Percentiles rank a stretch among this genome's conserved stretches.
Evolutionary conservation across 2,113 vertebrate species (phyloP).

Genomic region (Crotalus helleri): DNA sequence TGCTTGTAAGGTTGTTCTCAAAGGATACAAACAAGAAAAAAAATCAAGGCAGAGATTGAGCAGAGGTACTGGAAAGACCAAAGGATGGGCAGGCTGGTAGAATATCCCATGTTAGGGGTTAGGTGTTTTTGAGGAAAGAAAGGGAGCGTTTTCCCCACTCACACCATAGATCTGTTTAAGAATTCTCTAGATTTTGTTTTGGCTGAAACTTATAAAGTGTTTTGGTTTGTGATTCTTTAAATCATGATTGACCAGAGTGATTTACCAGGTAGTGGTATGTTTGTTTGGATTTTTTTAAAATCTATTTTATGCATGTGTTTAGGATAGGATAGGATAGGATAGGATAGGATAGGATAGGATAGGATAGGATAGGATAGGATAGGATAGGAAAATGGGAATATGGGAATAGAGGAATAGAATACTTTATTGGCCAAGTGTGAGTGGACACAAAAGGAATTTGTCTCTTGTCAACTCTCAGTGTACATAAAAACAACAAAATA

Average conservation of each 20-base stretch:
- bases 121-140: not conserved
- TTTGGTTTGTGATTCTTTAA: not conserved
- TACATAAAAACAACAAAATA: not conserved
- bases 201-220: not conserved
- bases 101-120: not conserved
- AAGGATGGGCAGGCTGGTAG: not conserved
- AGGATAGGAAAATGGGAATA: too few relatives aligned
- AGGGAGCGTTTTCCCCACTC: not conserved
- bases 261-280: not conserved
- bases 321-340: not conserved
- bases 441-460: not conserved
- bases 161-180: not conserved
- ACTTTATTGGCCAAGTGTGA: not conserved
- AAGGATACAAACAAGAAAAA: not conserved
- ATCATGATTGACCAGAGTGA: not conserved
- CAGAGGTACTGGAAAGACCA: not conserved
- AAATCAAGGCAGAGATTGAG: not conserved
- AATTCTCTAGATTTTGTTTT: not conserved
- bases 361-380: too few relatives aligned
- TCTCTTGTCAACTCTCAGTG: not conserved
- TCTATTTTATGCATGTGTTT: not conserved
- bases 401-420: not conserved
- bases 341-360: too few relatives aligned
- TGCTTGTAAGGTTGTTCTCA: not conserved
- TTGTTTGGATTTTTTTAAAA: not conserved